These are phyloP conservation scores for Drosophila differens DNA, from an alignment of 2,888 invertebrate genomes.

Conservation along the genomic window DNA sequence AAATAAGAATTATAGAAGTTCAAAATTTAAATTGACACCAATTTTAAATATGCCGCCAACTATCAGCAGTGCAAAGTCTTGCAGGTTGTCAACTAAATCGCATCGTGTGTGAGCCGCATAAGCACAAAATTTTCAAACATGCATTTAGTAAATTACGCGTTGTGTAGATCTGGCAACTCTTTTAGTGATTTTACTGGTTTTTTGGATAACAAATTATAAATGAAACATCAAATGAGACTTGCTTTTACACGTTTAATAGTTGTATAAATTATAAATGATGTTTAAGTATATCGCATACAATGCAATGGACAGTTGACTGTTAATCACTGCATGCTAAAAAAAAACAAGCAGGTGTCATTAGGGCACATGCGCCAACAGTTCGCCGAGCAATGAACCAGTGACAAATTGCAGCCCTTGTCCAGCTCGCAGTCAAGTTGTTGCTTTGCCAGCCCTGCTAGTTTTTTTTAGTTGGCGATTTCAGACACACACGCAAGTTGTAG, in stretches of 20 bases:
- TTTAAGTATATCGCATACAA: not conserved
- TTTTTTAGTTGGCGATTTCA: constrained; percentile 72
- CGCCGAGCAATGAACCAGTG: constrained; percentile 14
- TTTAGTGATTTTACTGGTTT: not conserved
- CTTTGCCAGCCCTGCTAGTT: constrained; percentile 58
- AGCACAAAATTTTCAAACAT: not conserved
- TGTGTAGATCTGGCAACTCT: not conserved
- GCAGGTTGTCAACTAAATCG: not conserved
- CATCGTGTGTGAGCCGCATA: not conserved
- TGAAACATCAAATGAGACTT: not conserved
- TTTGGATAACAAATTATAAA: not conserved
- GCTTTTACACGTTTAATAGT: not conserved
- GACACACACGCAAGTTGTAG: constrained; percentile 72
- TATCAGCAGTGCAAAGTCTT: not conserved
- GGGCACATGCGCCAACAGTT: not conserved
- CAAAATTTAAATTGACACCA: not conserved
- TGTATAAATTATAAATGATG: not conserved
- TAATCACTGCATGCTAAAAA: not conserved
- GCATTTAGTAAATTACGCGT: not conserved
- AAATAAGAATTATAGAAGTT: not conserved
- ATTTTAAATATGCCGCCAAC: not conserved
- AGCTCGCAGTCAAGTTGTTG: constrained; percentile 35
- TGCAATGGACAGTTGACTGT: not conserved
- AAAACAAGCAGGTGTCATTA: constrained; percentile 27
- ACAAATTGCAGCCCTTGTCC: constrained; percentile 37